A percentile compares a stretch with the other conserved stretches of the same genome.
Conservation (phyloP, 2,888 invertebrate genomes). For the Mactromeris polynyma region DNA sequence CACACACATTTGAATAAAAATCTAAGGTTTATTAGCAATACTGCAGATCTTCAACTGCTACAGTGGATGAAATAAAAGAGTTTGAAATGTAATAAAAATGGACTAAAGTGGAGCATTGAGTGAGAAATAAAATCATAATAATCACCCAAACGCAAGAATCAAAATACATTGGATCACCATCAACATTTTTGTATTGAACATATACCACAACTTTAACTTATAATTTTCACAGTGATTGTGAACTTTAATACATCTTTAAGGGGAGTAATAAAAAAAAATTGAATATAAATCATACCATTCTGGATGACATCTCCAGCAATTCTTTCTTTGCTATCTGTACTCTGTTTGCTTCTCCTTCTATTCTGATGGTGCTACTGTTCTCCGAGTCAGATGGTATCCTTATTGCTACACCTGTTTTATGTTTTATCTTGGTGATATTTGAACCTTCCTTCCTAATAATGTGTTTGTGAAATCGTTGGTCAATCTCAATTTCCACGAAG, state of each 20-base stretch:
- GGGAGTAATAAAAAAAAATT: background rate
- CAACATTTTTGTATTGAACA: no score
- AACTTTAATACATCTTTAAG: no score
- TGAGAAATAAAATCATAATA: no score
- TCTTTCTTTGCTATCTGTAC: conserved; percentile 93
- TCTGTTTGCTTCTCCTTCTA: conserved; percentile 96
- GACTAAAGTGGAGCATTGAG: no score
- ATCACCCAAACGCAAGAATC: background rate
- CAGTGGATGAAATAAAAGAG: background rate
- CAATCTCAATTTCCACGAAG: conserved; percentile 88
- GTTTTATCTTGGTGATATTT: conserved; percentile 97
- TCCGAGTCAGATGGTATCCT: conserved; percentile 95
- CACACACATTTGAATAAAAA: no score
- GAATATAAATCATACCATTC: conserved; percentile 87
- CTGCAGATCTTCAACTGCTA: no score
- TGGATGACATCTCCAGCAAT: conserved; percentile 88
- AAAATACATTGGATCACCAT: no score
- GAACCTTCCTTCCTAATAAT: conserved; percentile 98
- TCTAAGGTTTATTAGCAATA: no score
- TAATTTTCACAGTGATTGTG: no score
- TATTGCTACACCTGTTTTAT: conserved; percentile 96
- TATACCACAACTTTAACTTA: no score
- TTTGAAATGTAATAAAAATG: background rate
- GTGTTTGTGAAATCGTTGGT: conserved; percentile 92
- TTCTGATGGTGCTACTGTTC: conserved; percentile 92